These are phyloP conservation scores for Terebella lapidaria DNA, from an alignment of 2,888 invertebrate species.

Conservation along the genomic window DNA sequence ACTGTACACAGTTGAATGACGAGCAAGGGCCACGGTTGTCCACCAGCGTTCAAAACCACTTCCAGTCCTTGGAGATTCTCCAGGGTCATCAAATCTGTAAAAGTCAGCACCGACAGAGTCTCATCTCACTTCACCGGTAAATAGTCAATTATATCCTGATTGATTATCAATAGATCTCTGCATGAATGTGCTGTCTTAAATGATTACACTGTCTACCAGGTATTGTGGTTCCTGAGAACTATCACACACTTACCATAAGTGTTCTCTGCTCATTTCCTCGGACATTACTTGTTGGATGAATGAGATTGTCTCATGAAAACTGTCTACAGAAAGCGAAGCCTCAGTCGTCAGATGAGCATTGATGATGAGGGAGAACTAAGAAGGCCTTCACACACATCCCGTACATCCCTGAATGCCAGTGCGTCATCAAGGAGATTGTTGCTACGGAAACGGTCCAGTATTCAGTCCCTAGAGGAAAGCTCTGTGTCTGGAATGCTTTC, in stretches of 20 bases:
- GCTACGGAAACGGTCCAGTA: constrained; percentile 41
- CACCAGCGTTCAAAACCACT: constrained; percentile 82
- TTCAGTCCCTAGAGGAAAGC: constrained; percentile 75
- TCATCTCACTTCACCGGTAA: constrained; percentile 64
- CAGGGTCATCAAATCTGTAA: constrained; percentile 62
- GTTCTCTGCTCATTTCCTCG: no score
- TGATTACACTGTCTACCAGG: no score
- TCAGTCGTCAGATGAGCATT: constrained; percentile 25
- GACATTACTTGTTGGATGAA: no score
- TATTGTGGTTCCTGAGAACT: no score
- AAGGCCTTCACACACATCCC: no score
- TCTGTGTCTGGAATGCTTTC: constrained; percentile 67
- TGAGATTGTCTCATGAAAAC: no score
- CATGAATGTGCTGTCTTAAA: no score
- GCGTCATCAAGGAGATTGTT: not conserved
- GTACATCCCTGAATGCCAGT: not conserved
- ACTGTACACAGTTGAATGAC: no score
- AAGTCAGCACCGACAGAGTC: constrained; percentile 27
- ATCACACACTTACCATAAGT: no score
- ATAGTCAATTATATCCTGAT: constrained; percentile 48
- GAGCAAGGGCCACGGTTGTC: constrained; percentile 82
- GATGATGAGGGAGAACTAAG: no score
- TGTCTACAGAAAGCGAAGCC: constrained; percentile 5
- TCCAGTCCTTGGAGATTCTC: constrained; percentile 77
- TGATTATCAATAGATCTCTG: not conserved